A percentile compares a stretch with the other conserved stretches of the same genome.
Conservation (phyloP, 2,113 vertebrate genomes). For the Colinus virginianus region DNA sequence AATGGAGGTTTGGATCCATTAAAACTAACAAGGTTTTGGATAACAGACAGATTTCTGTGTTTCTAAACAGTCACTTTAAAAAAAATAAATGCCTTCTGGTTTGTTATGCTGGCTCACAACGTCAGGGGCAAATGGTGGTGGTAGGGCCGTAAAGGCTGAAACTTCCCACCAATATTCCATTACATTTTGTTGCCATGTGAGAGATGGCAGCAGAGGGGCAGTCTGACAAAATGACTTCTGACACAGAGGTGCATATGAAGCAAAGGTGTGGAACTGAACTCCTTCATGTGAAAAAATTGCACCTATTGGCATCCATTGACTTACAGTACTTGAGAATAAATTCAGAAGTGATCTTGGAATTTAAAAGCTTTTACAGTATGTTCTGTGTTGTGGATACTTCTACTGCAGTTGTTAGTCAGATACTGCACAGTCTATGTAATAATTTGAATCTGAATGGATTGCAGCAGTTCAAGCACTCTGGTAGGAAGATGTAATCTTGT, state of each 20-base stretch:
- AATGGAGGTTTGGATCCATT: neutral
- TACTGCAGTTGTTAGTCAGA: neutral
- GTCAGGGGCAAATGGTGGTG: neutral
- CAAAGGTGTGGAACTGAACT: neutral
- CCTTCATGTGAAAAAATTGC: neutral
- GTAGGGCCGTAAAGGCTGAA: too few species aligned
- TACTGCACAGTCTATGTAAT: rapidly evolving
- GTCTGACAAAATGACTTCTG: neutral
- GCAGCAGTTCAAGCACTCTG: neutral
- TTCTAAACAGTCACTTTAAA: neutral
- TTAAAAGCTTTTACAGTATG: neutral
- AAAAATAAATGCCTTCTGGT: neutral
- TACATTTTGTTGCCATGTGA: neutral
- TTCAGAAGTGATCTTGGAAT: rapidly evolving
- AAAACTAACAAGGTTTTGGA: neutral
- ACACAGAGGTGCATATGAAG: neutral
- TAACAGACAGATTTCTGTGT: neutral
- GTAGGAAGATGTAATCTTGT: neutral
- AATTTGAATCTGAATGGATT: neutral
- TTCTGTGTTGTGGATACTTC: neutral
- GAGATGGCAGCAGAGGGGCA: neutral
- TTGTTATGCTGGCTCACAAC: neutral
- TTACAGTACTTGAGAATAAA: neutral
- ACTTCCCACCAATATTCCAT: neutral
- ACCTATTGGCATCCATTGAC: neutral